phyloP scores from a whole-genome alignment of 35 echinoderm and acorn worm genomes.

The Ophiothrix spiculata region DNA sequence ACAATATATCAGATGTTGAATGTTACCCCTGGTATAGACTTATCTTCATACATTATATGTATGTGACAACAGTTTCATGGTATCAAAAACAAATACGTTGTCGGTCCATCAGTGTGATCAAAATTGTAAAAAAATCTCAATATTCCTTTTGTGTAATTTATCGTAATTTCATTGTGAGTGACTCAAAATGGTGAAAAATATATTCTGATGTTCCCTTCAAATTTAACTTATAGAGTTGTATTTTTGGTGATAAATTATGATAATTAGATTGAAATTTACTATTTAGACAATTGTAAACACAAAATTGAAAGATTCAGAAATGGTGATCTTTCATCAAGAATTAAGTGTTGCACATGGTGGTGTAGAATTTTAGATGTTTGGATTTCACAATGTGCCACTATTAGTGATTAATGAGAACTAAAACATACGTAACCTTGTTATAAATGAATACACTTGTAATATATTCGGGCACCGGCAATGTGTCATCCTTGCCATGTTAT shows the following conservation, averaged over 20 bases:
- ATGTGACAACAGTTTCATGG: conserved; percentile 15
- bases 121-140: background rate
- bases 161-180: background rate
- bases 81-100: background rate
- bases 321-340: background rate
- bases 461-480: background rate
- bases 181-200: background rate
- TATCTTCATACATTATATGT: conserved; percentile 8
- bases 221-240: background rate
- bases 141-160: conserved; percentile 8
- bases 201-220: background rate
- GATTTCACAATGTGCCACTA: background rate
- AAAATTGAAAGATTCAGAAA: background rate
- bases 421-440: background rate
- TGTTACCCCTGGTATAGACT: conserved; percentile 15
- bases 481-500: background rate
- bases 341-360: background rate
- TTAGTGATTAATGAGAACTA: background rate
- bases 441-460: background rate
- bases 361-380: background rate
- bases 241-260: background rate
- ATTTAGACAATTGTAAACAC: background rate
- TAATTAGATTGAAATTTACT: background rate
- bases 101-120: background rate
- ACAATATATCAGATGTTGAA: background rate